These are phyloP conservation scores for Bombycilla garrulus DNA, from an alignment of 2,113 vertebrate species.

Conservation along the genomic window DNA sequence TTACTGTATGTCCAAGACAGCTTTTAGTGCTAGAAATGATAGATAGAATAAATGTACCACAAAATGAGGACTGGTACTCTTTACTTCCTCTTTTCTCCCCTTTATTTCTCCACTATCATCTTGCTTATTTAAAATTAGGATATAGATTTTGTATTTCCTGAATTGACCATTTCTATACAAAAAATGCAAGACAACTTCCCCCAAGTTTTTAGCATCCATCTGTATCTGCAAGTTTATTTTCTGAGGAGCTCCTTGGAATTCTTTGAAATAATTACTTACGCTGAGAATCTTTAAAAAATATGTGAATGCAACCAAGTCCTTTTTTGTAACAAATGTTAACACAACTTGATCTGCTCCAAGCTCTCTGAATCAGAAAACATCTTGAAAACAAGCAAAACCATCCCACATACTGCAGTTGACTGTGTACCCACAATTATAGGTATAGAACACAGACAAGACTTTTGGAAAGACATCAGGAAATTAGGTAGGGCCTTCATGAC, in stretches of 20 bases:
- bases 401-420: rapidly evolving
- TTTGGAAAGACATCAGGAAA: neutral
- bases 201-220: neutral
- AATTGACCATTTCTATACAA: neutral
- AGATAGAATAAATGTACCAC: neutral
- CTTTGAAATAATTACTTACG: neutral
- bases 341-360: neutral
- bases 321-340: neutral
- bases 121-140: neutral
- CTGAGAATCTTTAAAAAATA: neutral
- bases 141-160: neutral
- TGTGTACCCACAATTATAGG: neutral
- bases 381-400: neutral
- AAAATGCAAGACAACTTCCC: neutral
- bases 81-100: neutral
- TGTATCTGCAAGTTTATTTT: neutral
- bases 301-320: neutral
- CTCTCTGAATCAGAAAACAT: neutral
- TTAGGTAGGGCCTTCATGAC: neutral
- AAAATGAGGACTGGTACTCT: neutral
- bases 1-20: neutral
- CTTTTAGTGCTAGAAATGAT: neutral
- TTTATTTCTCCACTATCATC: neutral
- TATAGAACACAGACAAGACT: neutral
- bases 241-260: neutral